Evolutionary conservation across 1,140 invertebrate genomes (phyloP).

Genomic region (Heliothis subflexa): DNA sequence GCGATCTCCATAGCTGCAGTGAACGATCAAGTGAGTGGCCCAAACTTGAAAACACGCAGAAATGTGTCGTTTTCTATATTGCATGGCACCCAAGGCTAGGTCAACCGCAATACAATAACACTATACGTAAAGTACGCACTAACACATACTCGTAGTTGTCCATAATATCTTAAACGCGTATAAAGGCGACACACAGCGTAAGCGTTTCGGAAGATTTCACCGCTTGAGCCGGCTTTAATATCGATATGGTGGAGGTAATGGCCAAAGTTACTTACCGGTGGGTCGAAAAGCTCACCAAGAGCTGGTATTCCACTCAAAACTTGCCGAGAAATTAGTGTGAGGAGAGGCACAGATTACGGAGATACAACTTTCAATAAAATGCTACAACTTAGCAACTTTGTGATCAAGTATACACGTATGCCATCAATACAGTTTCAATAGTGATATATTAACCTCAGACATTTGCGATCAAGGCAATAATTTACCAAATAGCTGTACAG

Average conservation of each 20-base stretch:
- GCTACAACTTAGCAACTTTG: not conserved
- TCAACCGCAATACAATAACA: constrained; percentile 12
- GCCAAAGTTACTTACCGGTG: constrained; percentile 37
- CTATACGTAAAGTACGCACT: constrained; percentile 2
- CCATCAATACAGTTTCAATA: no score
- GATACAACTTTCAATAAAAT: not conserved
- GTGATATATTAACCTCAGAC: not conserved
- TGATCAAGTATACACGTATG: no score
- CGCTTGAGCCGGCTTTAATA: constrained; percentile 22
- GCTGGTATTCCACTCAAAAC: constrained; percentile 17
- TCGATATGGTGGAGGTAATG: constrained; percentile 18
- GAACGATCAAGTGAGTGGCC: not conserved
- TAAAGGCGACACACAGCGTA: not conserved
- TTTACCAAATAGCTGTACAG: not conserved
- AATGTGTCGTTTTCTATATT: not conserved
- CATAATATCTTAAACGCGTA: constrained; percentile 12
- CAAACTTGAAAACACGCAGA: not conserved
- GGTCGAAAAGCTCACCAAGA: not conserved
- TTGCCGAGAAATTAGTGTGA: constrained; percentile 1
- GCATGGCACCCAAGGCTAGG: not conserved
- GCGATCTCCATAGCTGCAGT: not conserved
- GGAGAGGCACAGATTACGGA: not conserved
- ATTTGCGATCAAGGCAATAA: not conserved
- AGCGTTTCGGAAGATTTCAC: constrained; percentile 24
- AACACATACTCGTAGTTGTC: constrained; percentile 2